Base-by-base conservation (phyloP, 1,140 invertebrate species). In the Ceratina japonica region DNA sequence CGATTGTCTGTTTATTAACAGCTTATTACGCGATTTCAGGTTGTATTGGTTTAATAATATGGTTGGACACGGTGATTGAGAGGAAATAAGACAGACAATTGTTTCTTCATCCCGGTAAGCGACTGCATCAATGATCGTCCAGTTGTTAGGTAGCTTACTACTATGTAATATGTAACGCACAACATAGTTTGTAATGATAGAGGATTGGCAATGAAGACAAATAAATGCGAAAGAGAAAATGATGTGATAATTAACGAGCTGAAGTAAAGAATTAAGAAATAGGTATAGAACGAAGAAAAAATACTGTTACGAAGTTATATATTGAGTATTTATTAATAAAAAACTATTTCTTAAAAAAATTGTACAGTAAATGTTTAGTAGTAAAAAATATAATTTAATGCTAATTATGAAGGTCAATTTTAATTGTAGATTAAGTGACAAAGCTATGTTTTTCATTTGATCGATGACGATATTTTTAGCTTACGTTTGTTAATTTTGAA, bases 1-100 rank as follows among this genome's bases (percentile, higher is more conserved):
- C 68, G 51, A 78, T 78, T 78, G 68, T 78, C 72, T 78, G 75
- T 78, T 77, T 77, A 72, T 77, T 78, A 78, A 71, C 49, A n/a
- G 51, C 31, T 52, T 22, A 22, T 27, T 16, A 8, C n/a, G 4
- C 5, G 22, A 0, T 16, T 2, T 27, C 20, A 18, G 37, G 20
- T 12, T 72, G 69, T 72, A 18, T 63, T 20, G 20, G 51, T 49
- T n/a, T 78, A 72, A 78, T 78, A 49, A 78, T 71, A 72, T 13
- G 8, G n/a, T 20, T 3, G 10, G 24, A 44, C 5, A 54, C 27
- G 18, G 3, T 24, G 13, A 24, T 56, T 61, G 24, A 27, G 59
- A 24, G 49, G 27, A 70, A 77, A 63, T 54, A 56, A 78, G 59
- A 56, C 10, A 10, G 37, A 44, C 51, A 20, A 78, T 78, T 64